phyloP scores from a whole-genome alignment of 2,797 vertebrate genomes.

The Falco columbarius region DNA sequence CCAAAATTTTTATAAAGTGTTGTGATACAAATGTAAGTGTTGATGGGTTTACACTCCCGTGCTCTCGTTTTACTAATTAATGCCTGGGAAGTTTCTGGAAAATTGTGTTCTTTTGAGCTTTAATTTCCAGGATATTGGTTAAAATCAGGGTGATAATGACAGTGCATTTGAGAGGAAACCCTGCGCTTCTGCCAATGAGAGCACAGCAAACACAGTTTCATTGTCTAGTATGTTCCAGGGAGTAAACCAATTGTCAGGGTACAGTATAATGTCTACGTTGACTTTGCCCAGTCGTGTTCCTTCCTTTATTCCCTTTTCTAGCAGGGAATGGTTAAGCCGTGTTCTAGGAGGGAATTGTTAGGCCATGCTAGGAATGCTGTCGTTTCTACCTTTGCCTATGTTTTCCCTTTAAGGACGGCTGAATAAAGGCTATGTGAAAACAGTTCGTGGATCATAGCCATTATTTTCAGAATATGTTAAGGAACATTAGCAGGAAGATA shows the following conservation, averaged over 20 bases:
- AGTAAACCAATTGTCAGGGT: not conserved
- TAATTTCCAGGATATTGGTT: not conserved
- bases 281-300: not conserved
- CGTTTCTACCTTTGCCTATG: not conserved
- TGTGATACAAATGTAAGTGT: not conserved
- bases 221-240: not conserved
- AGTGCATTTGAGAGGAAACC: not conserved
- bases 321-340: not conserved
- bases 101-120: not conserved
- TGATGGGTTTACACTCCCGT: not conserved
- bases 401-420: not conserved
- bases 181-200: not conserved
- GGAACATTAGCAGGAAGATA: not conserved
- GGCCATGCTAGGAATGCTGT: not conserved
- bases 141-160: constrained; percentile 12
- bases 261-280: not conserved
- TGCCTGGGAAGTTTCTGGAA: not conserved
- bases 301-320: not conserved
- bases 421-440: not conserved
- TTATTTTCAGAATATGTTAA: not conserved
- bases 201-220: not conserved
- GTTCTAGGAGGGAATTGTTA: not conserved
- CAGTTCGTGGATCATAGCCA: not conserved
- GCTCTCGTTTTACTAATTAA: not conserved
- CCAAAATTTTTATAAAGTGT: not conserved